Evolutionary conservation across 2,888 invertebrate species (phyloP), one percentile per base, ranked within the genome.

Genomic region (Gryllus longicercus): DNA sequence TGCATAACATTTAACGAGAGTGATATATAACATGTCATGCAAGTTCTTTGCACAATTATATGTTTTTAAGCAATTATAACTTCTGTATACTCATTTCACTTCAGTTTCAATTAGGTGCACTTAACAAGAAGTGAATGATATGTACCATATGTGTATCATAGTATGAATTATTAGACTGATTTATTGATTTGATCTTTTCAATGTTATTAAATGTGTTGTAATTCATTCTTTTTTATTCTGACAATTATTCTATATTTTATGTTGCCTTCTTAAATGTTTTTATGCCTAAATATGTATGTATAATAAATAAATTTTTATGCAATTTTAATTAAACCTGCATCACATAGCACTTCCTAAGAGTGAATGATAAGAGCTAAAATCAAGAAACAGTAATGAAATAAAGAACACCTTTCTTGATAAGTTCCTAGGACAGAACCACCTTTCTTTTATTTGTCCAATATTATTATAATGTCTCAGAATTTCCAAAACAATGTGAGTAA

Each of bases 211-310:
- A 16, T 63, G 63, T 63, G 63, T 18, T 63, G 63, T 63, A 18
- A 18, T 63, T 63, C n/a, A 14, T 63, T 63, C 63, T 63, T 63
- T 63, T 63, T 63, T 63, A 18, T 63, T n/a, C 63, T n/a, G 63
- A 18, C 63, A 63, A n/a, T 18, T 38, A 38, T 38, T 38, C 38
- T 38, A 63, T n/a, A 63, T 63, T 63, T 63, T 63, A 63, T 63
- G 63, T 63, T 63, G 14, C n/a, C 38, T 38, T 38, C 38, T 38
- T 38, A 38, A 38, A 38, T 38, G 38, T 38, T 18, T 63, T 14
- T 63, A n/a, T 63, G 63, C 63, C n/a, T 14, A 63, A 63, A 63
- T 63, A n/a, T 63, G 63, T 63, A 63, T 63, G 63, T 63, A 63
- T 63, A 18, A 18, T n/a, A 63, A 63, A 63, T 63, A 63, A 63